A percentile compares a stretch with the other conserved stretches of the same genome.
These are phyloP conservation scores for Bradypodion pumilum DNA, from an alignment of 2,797 vertebrate genomes.

Conservation along the genomic window DNA sequence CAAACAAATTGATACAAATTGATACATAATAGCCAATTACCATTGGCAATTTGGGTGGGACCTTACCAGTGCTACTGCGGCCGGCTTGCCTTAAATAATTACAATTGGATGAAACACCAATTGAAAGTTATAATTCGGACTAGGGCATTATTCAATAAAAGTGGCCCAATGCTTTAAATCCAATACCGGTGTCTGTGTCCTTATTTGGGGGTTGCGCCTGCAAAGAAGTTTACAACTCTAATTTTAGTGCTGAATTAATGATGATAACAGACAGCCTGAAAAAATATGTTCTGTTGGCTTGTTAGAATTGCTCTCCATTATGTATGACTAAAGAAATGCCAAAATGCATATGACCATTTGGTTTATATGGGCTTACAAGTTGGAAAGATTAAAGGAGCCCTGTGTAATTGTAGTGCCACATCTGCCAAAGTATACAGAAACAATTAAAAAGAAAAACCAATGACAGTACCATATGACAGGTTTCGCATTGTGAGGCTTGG, in stretches of 20 bases:
- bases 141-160: too few species aligned
- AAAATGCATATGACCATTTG: neutral
- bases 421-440: neutral
- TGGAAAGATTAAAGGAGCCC: neutral
- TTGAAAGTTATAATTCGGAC: too few species aligned
- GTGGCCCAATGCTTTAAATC: too few species aligned
- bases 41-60: too few species aligned
- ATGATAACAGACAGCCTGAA: constrained; percentile 3
- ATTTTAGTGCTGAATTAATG: neutral
- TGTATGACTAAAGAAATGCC: neutral
- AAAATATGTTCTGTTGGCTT: constrained; percentile 34
- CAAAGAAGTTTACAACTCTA: neutral
- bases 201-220: too few species aligned
- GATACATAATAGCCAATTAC: too few species aligned
- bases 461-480: neutral
- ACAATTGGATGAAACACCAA: too few species aligned
- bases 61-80: too few species aligned
- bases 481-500: constrained; percentile 2
- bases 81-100: too few species aligned
- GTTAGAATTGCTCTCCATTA: constrained; percentile 19
- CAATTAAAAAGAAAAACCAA: constrained; percentile 20
- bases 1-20: too few species aligned
- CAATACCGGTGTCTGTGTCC: too few species aligned
- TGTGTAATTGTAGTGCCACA: constrained; percentile 7
- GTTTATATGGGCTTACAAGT: neutral